Base-by-base conservation (phyloP, 2,113 vertebrate genomes). In the Dunckerocampus dactyliophorus region DNA sequence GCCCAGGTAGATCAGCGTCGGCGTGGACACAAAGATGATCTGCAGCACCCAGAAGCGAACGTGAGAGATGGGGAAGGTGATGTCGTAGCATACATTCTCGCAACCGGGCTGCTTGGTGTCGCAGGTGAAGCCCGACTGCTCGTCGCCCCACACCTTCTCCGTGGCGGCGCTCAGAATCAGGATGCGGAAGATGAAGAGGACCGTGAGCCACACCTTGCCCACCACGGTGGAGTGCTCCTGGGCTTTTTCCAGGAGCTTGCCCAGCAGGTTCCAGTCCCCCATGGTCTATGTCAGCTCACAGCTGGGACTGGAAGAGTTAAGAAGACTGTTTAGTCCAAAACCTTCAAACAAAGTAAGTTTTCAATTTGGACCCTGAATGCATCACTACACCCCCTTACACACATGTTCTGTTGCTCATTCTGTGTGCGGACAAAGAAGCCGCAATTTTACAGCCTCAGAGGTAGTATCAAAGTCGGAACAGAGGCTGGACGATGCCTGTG, bases 21-120 rank as follows among this genome's bases (percentile, higher is more conserved):
- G 94, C 0, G 93, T 93, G 55, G 92, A 95, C 79, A 95, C 92
- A 0, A 95, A 95, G 83, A 94, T 93, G 83, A 95, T 95, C 88
- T 95, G 94, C 79, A 95, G 90, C 53, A 93, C 93, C 92, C 93
- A 95, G 76, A 95, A 94, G 66, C 89, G 91, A 45, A 94, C 90
- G 66, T 94, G 93, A 47, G 94, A 95, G 81, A 95, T 93, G 68
- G 92, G 93, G 82, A 94, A 94, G 45, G 93, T 94, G 72, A 89
- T 72, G 83, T 92, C 92, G 0, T 95, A 95, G 85, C 93, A 95
- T 58, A 93, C 92, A 0, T 91, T 94, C 85, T 95, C 92, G 61
- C 93, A 95, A 77, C 93, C 93, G 0, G 93, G 93, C 85, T 94
- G 92, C 77, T 94, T 93, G 1, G 93, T 94, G 83, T 94, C 92